Conservation (phyloP, 2,888 invertebrate species). For the Ormyrus rosae region DNA sequence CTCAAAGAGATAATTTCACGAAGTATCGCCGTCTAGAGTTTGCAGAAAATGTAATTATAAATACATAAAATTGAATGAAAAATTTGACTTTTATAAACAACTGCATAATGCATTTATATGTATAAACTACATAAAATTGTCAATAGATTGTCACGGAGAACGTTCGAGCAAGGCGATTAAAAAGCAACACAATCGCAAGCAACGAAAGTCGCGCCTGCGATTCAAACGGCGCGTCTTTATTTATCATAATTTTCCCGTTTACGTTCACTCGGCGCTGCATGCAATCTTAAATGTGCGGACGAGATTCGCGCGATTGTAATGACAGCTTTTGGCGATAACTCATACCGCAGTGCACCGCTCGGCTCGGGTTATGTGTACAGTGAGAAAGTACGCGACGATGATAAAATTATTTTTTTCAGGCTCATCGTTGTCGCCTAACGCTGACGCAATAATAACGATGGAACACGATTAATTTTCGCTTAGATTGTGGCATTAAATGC, state of each 20-base stretch:
- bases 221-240: not conserved
- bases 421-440: no score
- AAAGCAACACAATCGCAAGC: slow-evolving; percentile 5
- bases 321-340: slow-evolving; percentile 45
- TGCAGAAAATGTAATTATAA: no score
- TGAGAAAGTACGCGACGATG: slow-evolving; percentile 11
- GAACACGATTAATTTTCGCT: slow-evolving; percentile 14
- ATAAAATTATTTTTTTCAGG: slow-evolving; percentile 15
- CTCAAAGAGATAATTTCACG: no score
- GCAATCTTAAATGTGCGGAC: slow-evolving; percentile 10
- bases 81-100: no score
- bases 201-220: not conserved
- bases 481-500: not conserved
- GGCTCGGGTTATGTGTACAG: not conserved
- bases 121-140: no score
- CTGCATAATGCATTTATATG: no score
- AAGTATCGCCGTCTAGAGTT: no score
- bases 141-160: not conserved
- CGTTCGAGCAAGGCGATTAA: slow-evolving; percentile 4
- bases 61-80: no score
- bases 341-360: slow-evolving; percentile 6
- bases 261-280: not conserved
- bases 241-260: slow-evolving; percentile 33
- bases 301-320: slow-evolving; percentile 24
- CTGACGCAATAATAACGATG: slow-evolving; percentile 28